Evolutionary conservation across 2,888 invertebrate genomes (phyloP), one percentile per base, ranked within the genome.

Genomic region (Temnothorax rugatulus): DNA sequence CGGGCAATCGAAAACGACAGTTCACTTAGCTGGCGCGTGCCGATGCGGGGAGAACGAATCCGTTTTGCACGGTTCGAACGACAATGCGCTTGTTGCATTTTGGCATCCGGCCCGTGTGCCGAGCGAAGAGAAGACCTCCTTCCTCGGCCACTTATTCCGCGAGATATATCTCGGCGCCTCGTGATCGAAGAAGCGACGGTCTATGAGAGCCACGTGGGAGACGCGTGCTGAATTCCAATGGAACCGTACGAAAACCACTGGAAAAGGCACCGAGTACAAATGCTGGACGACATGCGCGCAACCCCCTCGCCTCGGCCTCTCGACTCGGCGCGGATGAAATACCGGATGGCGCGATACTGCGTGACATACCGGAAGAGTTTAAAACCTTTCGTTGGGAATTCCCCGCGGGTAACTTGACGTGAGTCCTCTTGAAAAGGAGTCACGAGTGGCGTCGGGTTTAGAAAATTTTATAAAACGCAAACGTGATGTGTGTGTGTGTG

Each of bases 31-130:
- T 8, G 9, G 47, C 59, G n/a, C 57, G 77, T 68, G 52, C 52
- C 50, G 25, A 47, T 34, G 64, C 66, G 66, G n/a, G 25, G 41
- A 25, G 41, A 41, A 54, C 64, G 76, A 54, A 68, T 52, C 66
- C 54, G 11, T 38, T 34, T 66, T 13, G 29, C 44, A 29, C 44
- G 18, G 13, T n/a, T 11, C 21, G 82, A 44, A 63, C 52, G 76
- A 54, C 84, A 86, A 86, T 74, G 41, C 64, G 89, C 89, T 89
- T 89, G 89, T 89, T 89, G 89, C 89, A 76, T 89, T 84, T 86
- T 89, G 86, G 87, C 88, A 85, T 21, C 64, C 18, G 25, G 88
- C 82, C 88, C 66, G 52, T 21, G 18, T 29, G 41, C 25, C 82
- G 64, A 81, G 82, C 44, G 66, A 64, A 61, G 76, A 64, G 7